phyloP scores from a whole-genome alignment of 2,888 invertebrate genomes.

The Platycnemis pennipes region DNA sequence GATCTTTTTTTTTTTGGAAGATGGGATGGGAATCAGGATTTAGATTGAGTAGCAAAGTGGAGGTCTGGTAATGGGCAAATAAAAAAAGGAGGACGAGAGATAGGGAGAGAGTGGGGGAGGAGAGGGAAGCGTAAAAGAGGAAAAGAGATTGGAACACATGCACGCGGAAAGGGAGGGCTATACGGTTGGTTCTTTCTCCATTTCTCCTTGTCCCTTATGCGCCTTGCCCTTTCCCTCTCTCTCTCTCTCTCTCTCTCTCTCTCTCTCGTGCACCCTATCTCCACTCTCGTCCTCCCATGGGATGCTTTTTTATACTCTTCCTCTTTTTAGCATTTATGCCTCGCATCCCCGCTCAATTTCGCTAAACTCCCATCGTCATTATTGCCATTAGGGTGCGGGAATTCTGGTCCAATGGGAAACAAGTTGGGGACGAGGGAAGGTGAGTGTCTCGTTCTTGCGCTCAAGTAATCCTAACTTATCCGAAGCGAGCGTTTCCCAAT shows the following conservation, averaged over 20 bases:
- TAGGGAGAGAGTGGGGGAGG: not conserved
- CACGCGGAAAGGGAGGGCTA: conserved; percentile 36
- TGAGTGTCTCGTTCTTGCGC: not conserved
- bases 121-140: not conserved
- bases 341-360: conserved; percentile 56
- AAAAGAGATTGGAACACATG: conserved; percentile 51
- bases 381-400: conserved; percentile 34
- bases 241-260: not conserved
- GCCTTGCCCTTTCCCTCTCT: not conserved
- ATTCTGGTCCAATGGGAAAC: conserved; percentile 1
- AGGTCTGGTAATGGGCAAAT: conserved; percentile 51
- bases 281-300: not conserved
- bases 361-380: conserved; percentile 60
- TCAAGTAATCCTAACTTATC: not conserved
- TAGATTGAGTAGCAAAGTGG: conserved; percentile 62
- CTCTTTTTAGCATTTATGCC: conserved; percentile 45
- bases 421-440: not conserved
- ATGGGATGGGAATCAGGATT: conserved; percentile 44
- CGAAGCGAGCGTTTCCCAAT: not conserved
- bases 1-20: not conserved
- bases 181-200: not conserved
- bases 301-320: conserved; percentile 5
- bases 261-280: not conserved
- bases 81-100: conserved; percentile 40
- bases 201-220: conserved; percentile 21